Conservation (phyloP, 2,888 invertebrate genomes). For the Polylopha cassiicola region DNA sequence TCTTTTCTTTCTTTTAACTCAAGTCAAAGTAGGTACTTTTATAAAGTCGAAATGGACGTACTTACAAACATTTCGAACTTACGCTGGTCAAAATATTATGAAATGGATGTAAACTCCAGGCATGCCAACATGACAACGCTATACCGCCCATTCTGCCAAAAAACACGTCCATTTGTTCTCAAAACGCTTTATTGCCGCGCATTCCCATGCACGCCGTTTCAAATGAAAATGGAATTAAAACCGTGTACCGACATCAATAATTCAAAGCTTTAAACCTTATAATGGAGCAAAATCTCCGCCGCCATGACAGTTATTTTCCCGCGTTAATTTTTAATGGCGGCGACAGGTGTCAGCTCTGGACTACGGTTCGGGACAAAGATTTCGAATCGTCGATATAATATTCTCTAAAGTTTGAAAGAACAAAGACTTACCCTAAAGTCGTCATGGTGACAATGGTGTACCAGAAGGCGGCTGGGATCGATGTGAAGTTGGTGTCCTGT, state of each 20-base stretch:
- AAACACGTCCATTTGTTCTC: constrained; percentile 16
- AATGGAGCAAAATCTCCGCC: constrained; percentile 49
- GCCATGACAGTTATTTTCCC: constrained; percentile 65
- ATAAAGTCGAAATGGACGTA: too few relatives aligned
- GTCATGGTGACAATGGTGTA: constrained; percentile 99
- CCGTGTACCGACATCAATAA: constrained; percentile 41
- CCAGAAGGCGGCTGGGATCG: constrained; percentile 99
- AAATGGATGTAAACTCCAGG: too few relatives aligned
- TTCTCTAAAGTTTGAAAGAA: constrained; percentile 16
- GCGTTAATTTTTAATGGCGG: constrained; percentile 60
- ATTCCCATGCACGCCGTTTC: constrained; percentile 14
- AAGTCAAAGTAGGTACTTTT: too few relatives aligned
- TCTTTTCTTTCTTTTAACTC: too few relatives aligned
- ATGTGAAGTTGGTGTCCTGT: constrained; percentile 97
- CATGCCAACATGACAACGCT: too few relatives aligned
- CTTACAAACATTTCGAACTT: not conserved
- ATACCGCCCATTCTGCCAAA: constrained; percentile 9
- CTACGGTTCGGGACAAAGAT: constrained; percentile 15
- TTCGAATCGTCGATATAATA: constrained; percentile 3
- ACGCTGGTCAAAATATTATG: too few relatives aligned
- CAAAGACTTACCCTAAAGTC: constrained; percentile 93
- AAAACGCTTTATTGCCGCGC: constrained; percentile 7
- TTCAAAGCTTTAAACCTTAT: constrained; percentile 46
- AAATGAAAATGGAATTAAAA: constrained; percentile 37
- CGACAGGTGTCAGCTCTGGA: constrained; percentile 61